Conservation (phyloP, 2,888 invertebrate species). For the Brachyopa scutellaris region DNA sequence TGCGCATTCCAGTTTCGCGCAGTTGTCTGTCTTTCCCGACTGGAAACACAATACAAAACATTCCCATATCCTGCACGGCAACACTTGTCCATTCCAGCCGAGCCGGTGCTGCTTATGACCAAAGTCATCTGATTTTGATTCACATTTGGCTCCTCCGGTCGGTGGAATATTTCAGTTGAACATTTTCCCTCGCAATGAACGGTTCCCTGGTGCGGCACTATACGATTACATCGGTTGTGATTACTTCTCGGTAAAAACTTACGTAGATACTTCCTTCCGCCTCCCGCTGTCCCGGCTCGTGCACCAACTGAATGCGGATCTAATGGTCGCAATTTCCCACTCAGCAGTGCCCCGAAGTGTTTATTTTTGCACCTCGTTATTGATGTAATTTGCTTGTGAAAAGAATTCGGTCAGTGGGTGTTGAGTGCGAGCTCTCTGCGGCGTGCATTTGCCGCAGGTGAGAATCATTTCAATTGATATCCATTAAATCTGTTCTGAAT, state of each 20-base stretch:
- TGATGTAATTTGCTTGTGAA: conserved; percentile 6
- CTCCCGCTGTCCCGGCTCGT: background rate
- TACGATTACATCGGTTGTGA: background rate
- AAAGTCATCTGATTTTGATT: background rate
- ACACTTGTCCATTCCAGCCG: conserved; percentile 22
- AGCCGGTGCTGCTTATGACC: background rate
- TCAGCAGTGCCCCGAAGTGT: background rate
- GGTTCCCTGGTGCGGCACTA: conserved; percentile 1
- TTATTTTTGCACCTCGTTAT: background rate
- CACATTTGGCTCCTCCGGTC: background rate
- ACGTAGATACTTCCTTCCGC: background rate
- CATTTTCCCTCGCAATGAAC: conserved; percentile 37
- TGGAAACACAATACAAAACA: background rate
- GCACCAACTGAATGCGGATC: background rate
- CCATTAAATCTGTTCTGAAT: background rate
- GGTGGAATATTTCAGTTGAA: conserved; percentile 30
- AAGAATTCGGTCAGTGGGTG: conserved; percentile 42
- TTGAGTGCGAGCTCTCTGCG: background rate
- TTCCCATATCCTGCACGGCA: background rate
- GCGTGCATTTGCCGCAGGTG: conserved; percentile 27
- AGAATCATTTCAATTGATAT: conserved; percentile 11
- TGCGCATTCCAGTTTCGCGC: conserved; percentile 39
- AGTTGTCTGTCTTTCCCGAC: conserved; percentile 20
- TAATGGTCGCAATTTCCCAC: background rate
- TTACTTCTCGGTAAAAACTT: background rate